Percentiles rank a stretch among this genome's conserved stretches.
These are phyloP conservation scores for Amniataba percoides DNA, from an alignment of 2,797 vertebrate genomes.

Conservation along the genomic window DNA sequence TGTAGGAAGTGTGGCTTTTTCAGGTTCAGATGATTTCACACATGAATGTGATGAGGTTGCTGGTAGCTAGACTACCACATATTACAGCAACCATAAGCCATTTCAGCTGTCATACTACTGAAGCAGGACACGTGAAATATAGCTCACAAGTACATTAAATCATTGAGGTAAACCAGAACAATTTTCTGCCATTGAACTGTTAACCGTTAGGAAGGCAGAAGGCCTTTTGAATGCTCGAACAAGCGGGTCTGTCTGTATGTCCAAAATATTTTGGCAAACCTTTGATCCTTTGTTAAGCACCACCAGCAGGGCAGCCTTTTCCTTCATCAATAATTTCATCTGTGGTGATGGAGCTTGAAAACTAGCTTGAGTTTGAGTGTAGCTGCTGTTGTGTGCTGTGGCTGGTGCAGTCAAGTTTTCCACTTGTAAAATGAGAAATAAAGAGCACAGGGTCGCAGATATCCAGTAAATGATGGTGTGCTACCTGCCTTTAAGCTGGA, in stretches of 20 bases:
- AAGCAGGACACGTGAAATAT: conserved; percentile 23
- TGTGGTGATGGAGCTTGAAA: background rate
- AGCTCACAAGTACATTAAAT: conserved; percentile 28
- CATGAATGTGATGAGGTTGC: conserved; percentile 51
- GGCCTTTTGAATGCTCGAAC: background rate
- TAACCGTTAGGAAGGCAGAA: background rate
- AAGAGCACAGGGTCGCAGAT: background rate
- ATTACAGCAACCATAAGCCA: conserved; percentile 27
- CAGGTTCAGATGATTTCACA: conserved; percentile 68
- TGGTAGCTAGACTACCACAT: conserved; percentile 19
- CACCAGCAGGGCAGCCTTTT: background rate
- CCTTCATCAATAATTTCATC: background rate
- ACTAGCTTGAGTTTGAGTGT: background rate
- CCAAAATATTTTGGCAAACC: background rate
- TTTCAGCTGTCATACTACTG: conserved; percentile 18
- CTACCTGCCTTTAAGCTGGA: background rate
- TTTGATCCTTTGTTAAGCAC: background rate
- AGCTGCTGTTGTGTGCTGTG: background rate
- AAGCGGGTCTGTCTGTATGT: background rate
- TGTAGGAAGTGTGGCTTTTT: conserved; percentile 53
- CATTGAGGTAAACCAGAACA: conserved; percentile 13
- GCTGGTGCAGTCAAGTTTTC: background rate
- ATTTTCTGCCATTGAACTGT: conserved; percentile 22
- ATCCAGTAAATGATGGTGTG: background rate
- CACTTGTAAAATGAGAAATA: background rate